Evolutionary conservation across 2,888 invertebrate genomes (phyloP), one percentile per base, ranked within the genome.

Genomic region (Barypeithes pellucidus): DNA sequence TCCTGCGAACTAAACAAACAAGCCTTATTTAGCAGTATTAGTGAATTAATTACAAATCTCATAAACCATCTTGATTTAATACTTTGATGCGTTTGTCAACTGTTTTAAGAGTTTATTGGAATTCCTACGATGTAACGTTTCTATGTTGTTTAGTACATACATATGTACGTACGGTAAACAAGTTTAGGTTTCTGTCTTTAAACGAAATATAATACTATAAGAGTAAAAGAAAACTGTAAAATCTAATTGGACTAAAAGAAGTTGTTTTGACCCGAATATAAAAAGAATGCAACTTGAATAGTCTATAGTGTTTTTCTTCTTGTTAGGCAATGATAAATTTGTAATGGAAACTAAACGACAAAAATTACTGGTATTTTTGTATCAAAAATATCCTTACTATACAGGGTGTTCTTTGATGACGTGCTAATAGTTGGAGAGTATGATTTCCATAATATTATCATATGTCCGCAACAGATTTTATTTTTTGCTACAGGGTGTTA

Each of bases 31-130:
- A 77, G 80, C 81, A 80, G 78, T 81, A 81, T 81, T 80, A 81
- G 81, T 81, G 80, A 80, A 80, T 81, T 82, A 82, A 82, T 82
- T 82, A 82, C 81, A 82, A 81, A 81, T 80, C 81, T 80, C 82
- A 82, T 82, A 82, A 82, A 82, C 78, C 76, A 81, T 79, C 81
- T 79, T 82, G 81, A 81, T 82, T 81, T 80, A 81, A 80, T 78
- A 71, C 77, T 75, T 72, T 78, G 76, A 77, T 79, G 79, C 77
- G 77, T 78, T 79, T 73, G 79, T 80, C 77, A 76, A 80, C 80
- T 78, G 75, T 73, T 63, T 79, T 77, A 79, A 80, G 80, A 81
- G 82, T 80, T 83, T 81, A 81, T 81, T 79, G 80, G 80, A 81
- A 80, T 80, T 80, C 78, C 75, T 78, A 68, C 76, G 75, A 72